Conservation (phyloP, 2,797 vertebrate genomes). For the Tapera naevia region DNA sequence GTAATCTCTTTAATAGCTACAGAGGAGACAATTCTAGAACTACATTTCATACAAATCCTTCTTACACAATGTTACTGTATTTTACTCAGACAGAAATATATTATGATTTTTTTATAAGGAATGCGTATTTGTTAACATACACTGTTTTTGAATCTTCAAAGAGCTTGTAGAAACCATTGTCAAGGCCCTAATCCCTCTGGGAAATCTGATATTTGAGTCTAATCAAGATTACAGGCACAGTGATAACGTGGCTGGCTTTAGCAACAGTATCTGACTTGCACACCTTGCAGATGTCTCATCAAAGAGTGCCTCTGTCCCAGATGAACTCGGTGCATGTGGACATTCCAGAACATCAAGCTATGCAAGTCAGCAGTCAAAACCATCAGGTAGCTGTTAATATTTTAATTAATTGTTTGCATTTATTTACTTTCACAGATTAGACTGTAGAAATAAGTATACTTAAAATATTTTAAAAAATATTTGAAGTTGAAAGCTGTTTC, state of each 20-base stretch:
- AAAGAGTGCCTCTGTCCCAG: constrained; percentile 88
- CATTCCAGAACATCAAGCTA: constrained; percentile 97
- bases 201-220: background rate
- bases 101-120: background rate
- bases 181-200: background rate
- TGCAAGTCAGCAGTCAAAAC: constrained; percentile 96
- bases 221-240: background rate
- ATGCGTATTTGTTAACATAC: background rate
- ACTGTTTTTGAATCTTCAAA: background rate
- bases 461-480: background rate
- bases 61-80: background rate
- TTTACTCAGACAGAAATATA: background rate
- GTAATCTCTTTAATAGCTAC: background rate
- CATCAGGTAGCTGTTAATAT: constrained; percentile 85
- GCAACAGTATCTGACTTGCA: background rate
- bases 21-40: background rate
- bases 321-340: constrained; percentile 88
- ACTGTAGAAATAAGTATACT: background rate
- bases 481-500: background rate
- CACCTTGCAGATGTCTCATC: constrained; percentile 82
- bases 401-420: background rate
- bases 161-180: background rate
- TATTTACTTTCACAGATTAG: background rate
- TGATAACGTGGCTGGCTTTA: background rate
- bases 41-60: background rate